phyloP scores from a whole-genome alignment of 1,140 invertebrate species.

The Platorchestia sp. region DNA sequence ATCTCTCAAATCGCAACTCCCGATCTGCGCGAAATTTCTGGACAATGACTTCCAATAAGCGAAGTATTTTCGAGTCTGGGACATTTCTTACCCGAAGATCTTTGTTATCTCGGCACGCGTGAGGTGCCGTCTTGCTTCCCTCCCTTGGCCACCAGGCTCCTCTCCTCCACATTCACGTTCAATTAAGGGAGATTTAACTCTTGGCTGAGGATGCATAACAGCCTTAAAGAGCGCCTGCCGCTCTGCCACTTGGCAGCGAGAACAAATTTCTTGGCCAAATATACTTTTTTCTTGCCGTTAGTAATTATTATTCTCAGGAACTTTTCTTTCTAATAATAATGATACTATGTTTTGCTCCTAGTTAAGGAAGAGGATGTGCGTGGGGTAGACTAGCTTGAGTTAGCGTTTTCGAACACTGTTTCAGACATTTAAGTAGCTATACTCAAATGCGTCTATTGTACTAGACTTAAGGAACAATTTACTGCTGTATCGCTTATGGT shows the following conservation, averaged over 20 bases:
- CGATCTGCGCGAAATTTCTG: background rate
- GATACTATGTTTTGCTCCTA: too few species aligned
- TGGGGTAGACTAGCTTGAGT: too few species aligned
- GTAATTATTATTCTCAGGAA: background rate
- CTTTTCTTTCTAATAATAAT: background rate
- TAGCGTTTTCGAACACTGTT: too few species aligned
- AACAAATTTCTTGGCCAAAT: background rate
- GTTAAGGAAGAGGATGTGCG: too few species aligned
- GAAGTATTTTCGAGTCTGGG: background rate
- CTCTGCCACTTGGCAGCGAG: background rate
- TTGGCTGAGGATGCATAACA: slow-evolving; percentile 6
- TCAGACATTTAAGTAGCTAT: too few species aligned
- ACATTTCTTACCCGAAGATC: background rate
- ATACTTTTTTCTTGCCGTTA: background rate
- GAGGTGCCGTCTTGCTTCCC: background rate
- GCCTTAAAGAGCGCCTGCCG: background rate
- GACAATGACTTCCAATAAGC: background rate
- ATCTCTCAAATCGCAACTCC: background rate
- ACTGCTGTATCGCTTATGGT: too few species aligned
- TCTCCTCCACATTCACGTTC: background rate
- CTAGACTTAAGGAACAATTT: too few species aligned
- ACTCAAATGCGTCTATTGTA: too few species aligned
- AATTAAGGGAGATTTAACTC: slow-evolving; percentile 9
- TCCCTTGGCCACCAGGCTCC: too few species aligned
- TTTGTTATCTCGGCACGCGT: background rate